Percentiles rank a stretch among this genome's conserved stretches.
phyloP scores from a whole-genome alignment of 2,797 vertebrate genomes.

The Brachyalestes nurse region DNA sequence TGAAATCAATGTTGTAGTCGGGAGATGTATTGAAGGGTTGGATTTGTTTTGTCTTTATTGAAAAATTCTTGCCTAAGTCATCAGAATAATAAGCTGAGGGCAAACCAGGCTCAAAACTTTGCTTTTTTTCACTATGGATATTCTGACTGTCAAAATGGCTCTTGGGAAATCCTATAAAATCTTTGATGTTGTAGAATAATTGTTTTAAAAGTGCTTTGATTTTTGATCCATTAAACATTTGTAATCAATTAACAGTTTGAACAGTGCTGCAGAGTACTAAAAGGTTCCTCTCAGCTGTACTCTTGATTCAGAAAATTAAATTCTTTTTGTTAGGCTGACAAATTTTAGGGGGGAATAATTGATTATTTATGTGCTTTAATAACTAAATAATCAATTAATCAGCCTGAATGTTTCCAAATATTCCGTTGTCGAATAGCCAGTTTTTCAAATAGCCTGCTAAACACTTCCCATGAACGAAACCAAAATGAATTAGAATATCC shows the following conservation, averaged over 20 bases:
- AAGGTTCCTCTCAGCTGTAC: background rate
- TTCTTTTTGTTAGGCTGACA: too few relatives aligned
- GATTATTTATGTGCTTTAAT: too few relatives aligned
- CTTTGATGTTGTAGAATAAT: too few relatives aligned
- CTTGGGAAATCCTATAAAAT: background rate
- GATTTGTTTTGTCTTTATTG: constrained; percentile 32
- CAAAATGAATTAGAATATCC: too few relatives aligned
- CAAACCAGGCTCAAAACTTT: constrained; percentile 12
- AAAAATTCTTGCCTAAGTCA: constrained; percentile 25
- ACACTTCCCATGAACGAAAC: too few relatives aligned
- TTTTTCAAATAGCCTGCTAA: too few relatives aligned
- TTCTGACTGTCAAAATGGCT: background rate
- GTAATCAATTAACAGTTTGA: background rate
- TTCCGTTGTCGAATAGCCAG: too few relatives aligned
- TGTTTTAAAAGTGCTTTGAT: background rate
- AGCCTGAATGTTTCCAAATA: too few relatives aligned
- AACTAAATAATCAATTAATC: too few relatives aligned
- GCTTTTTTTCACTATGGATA: background rate
- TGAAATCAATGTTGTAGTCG: background rate
- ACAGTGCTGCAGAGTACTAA: background rate
- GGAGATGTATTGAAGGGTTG: background rate
- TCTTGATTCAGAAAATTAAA: too few relatives aligned
- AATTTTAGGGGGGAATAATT: too few relatives aligned
- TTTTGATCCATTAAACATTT: background rate
- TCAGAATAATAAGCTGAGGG: constrained; percentile 1